Conservation (phyloP, 2,888 invertebrate species). For the Helleia helle region DNA sequence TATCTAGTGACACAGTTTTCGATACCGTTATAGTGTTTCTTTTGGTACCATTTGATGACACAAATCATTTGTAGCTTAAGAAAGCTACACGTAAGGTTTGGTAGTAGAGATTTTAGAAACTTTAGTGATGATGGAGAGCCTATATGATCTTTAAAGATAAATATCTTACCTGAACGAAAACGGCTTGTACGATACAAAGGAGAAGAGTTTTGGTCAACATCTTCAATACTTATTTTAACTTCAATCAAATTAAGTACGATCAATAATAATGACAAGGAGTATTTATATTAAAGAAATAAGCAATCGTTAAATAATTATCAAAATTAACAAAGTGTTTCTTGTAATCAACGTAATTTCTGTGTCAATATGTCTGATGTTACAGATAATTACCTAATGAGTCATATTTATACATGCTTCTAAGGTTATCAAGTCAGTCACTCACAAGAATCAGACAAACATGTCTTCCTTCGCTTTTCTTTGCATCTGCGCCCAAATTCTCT, state of each 20-base stretch:
- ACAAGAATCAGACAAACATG: constrained; percentile 11
- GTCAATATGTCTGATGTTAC: constrained; percentile 1
- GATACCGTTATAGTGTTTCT: too few species aligned
- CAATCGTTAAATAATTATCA: not conserved
- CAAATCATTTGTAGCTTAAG: too few species aligned
- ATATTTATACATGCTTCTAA: not conserved
- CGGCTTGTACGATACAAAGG: not conserved
- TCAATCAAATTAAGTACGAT: not conserved
- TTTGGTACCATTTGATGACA: too few species aligned
- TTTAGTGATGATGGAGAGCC: too few species aligned
- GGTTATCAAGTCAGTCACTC: not conserved
- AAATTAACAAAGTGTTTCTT: constrained; percentile 5
- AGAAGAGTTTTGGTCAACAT: not conserved
- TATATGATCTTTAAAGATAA: too few species aligned
- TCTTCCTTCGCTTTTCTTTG: constrained; percentile 17
- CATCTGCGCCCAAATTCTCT: constrained; percentile 18
- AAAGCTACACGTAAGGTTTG: too few species aligned
- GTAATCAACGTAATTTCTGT: constrained; percentile 6
- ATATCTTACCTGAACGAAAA: not conserved
- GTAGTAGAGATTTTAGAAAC: too few species aligned
- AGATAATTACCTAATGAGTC: constrained; percentile 1
- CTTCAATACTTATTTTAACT: not conserved
- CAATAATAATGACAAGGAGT: not conserved
- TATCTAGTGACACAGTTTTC: too few species aligned
- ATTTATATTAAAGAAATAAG: constrained; percentile 3